These are phyloP conservation scores for Notodonta dromedarius DNA, from an alignment of 2,888 invertebrate genomes.

Conservation along the genomic window DNA sequence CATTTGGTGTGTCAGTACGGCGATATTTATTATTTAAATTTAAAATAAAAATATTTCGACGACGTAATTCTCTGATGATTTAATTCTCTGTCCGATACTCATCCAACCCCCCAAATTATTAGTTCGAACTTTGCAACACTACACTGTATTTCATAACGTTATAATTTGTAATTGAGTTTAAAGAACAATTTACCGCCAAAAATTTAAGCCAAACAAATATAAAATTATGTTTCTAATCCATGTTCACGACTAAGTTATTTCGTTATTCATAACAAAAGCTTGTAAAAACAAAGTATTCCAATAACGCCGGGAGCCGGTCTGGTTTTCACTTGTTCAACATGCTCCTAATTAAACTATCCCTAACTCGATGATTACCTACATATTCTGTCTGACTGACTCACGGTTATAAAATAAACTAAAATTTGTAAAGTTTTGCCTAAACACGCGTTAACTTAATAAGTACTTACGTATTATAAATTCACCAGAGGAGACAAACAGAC, in stretches of 20 bases:
- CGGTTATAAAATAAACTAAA: not conserved
- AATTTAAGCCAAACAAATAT: too few species aligned
- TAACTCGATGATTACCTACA: not conserved
- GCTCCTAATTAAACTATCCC: not conserved
- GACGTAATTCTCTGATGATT: too few species aligned
- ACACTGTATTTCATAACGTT: too few species aligned
- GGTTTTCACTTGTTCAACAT: not conserved
- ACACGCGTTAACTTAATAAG: not conserved
- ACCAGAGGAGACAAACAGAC: too few species aligned
- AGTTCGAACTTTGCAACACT: too few species aligned
- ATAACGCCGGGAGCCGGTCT: not conserved
- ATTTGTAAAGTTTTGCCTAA: not conserved
- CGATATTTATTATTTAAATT: too few species aligned
- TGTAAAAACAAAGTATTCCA: not conserved
- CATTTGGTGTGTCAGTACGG: too few species aligned
- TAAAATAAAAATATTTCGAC: too few species aligned
- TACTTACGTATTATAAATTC: not conserved
- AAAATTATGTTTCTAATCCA: not conserved
- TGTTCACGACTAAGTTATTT: not conserved
- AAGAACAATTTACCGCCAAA: too few species aligned
- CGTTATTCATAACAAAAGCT: not conserved
- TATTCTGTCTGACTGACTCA: not conserved
- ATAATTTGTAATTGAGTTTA: too few species aligned
- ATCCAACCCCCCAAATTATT: too few species aligned
- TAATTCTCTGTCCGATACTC: too few species aligned